phyloP scores from a whole-genome alignment of 2,113 vertebrate species.

The Rhinoderma darwinii region DNA sequence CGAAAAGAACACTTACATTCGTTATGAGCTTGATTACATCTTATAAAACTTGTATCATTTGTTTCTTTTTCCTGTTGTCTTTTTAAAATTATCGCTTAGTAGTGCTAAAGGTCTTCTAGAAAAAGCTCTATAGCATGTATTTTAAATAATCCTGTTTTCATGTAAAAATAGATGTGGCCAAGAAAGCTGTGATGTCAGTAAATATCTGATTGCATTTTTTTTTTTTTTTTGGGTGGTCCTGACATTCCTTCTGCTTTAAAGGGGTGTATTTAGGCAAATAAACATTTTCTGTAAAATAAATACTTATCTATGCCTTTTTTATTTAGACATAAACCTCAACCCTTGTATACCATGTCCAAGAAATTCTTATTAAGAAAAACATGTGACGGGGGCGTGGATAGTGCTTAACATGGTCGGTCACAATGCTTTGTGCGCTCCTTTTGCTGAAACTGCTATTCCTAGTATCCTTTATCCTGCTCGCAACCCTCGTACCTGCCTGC shows the following conservation, averaged over 20 bases:
- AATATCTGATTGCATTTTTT: conserved; percentile 74
- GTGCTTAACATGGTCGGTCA: no score
- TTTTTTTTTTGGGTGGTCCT: conserved; percentile 80
- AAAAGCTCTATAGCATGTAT: conserved; percentile 78
- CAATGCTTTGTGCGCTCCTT: no score
- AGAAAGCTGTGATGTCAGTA: conserved; percentile 73
- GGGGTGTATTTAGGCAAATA: conserved; percentile 94
- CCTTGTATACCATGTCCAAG: no score
- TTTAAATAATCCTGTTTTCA: conserved; percentile 77
- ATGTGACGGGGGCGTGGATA: no score
- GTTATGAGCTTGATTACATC: conserved; percentile 96
- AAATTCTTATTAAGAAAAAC: no score
- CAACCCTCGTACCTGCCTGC: no score
- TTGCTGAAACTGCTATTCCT: no score
- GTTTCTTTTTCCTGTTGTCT: conserved; percentile 73
- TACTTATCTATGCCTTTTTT: background rate
- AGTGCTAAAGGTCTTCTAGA: conserved; percentile 73
- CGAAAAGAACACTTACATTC: conserved; percentile 96
- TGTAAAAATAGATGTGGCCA: conserved; percentile 80
- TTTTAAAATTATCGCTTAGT: conserved; percentile 73
- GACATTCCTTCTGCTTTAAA: conserved; percentile 87
- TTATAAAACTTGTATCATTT: conserved; percentile 81
- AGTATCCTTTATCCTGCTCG: no score
- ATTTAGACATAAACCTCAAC: no score
- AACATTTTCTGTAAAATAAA: conserved; percentile 88